Conservation (phyloP, 2,113 vertebrate species). For the Tricholaema leucomelas region DNA sequence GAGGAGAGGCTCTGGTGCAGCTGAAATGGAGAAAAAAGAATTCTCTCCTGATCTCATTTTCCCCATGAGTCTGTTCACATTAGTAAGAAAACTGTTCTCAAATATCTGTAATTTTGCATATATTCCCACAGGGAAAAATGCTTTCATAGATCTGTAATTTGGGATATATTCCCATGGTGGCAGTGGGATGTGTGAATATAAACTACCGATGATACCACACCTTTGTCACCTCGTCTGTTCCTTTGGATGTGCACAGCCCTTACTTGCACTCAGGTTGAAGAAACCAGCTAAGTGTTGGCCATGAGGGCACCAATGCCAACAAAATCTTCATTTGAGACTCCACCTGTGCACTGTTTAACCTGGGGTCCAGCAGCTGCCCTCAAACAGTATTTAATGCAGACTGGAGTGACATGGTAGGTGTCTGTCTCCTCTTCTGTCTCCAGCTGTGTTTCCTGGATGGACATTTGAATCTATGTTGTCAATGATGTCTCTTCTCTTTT, state of each 20-base stretch:
- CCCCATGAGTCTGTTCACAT: background rate
- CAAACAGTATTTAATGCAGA: background rate
- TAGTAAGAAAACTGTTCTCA: background rate
- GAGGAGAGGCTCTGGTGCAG: background rate
- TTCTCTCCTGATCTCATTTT: too few relatives aligned
- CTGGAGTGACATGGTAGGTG: accelerated
- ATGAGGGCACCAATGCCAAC: background rate
- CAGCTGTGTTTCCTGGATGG: background rate
- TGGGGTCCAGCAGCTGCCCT: background rate
- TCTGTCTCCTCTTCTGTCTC: background rate
- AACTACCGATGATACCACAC: background rate
- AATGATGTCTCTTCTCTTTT: background rate
- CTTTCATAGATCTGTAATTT: background rate
- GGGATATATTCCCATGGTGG: background rate
- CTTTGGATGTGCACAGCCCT: background rate
- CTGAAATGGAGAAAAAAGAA: background rate
- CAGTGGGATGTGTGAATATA: background rate
- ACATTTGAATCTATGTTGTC: background rate
- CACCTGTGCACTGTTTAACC: background rate
- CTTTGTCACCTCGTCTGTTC: background rate
- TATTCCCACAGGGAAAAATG: background rate
- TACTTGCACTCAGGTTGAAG: background rate
- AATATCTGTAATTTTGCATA: background rate
- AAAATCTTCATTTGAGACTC: background rate
- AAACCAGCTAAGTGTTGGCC: background rate